A percentile compares a stretch with the other conserved stretches of the same genome.
phyloP scores from a whole-genome alignment of 1,140 invertebrate genomes.

The Brachionus koreanus region DNA sequence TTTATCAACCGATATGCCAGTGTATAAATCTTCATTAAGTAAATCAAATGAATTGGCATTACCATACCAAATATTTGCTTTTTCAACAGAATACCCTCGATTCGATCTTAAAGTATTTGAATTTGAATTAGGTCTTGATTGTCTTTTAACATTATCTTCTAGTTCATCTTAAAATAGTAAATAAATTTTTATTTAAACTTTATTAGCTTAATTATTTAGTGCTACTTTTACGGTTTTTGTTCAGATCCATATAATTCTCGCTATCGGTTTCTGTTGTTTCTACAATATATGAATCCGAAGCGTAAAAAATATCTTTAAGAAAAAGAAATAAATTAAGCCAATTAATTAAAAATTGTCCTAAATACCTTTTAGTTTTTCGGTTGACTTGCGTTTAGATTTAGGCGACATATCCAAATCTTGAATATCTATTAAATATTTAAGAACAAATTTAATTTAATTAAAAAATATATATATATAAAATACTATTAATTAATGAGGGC shows the following conservation, averaged over 20 bases:
- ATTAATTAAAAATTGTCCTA: background rate
- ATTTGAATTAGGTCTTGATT: background rate
- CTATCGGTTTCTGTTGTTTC: conserved; percentile 35
- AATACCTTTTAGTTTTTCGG: conserved; percentile 27
- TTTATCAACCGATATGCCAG: conserved; percentile 41
- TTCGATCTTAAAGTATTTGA: background rate
- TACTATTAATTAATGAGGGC: background rate
- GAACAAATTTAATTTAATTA: background rate
- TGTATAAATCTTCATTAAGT: conserved; percentile 1
- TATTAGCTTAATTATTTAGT: background rate
- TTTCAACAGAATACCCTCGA: background rate
- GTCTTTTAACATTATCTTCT: background rate
- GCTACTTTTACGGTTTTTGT: background rate
- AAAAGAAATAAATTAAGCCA: background rate
- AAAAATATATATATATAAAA: background rate
- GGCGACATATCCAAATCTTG: conserved; percentile 43
- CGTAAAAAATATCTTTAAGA: background rate
- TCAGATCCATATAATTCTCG: background rate
- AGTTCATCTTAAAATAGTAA: background rate
- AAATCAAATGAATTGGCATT: background rate
- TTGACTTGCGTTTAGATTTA: conserved; percentile 28
- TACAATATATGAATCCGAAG: conserved; percentile 15
- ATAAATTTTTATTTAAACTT: background rate
- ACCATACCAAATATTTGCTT: conserved; percentile 28
- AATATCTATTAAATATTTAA: conserved; percentile 13